Percentiles rank a stretch among this genome's conserved stretches.
Evolutionary conservation across 2,113 vertebrate genomes (phyloP).

Genomic region (Ptilorrhoa leucosticta): DNA sequence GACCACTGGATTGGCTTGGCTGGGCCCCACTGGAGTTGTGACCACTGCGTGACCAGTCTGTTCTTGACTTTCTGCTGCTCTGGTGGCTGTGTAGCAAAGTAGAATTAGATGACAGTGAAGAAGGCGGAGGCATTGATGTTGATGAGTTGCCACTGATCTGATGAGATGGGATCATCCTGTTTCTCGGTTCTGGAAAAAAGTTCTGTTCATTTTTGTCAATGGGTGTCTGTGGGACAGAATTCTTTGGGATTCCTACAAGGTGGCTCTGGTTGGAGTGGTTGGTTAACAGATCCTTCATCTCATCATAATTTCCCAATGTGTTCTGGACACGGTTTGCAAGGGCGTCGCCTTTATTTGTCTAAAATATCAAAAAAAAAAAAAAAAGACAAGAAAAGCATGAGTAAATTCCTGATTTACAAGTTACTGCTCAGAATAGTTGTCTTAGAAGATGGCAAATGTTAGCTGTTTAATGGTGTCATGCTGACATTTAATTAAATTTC

Average conservation of each 20-base stretch:
- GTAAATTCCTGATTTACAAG: slow-evolving; percentile 45
- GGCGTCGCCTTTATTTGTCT: slow-evolving; percentile 96
- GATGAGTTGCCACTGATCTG: slow-evolving; percentile 68
- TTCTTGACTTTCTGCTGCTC: slow-evolving; percentile 81
- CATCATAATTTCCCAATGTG: slow-evolving; percentile 92
- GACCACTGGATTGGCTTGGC: slow-evolving; percentile 66
- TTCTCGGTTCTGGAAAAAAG: slow-evolving; percentile 82
- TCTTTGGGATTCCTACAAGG: slow-evolving; percentile 95
- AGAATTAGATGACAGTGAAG: slow-evolving; percentile 75
- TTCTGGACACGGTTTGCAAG: slow-evolving; percentile 93
- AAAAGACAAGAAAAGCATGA: slow-evolving; percentile 26
- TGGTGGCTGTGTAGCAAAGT: slow-evolving; percentile 73
- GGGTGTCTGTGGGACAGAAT: slow-evolving; percentile 83
- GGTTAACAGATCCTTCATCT: slow-evolving; percentile 94
- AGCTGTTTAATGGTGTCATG: slow-evolving; percentile 54
- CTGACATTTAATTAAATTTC: slow-evolving; percentile 67
- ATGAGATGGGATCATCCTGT: slow-evolving; percentile 72
- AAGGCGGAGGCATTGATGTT: slow-evolving; percentile 69
- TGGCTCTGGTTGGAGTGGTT: slow-evolving; percentile 96
- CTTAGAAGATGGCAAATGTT: slow-evolving; percentile 51
- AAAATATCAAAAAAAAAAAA: slow-evolving; percentile 54
- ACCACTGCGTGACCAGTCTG: slow-evolving; percentile 83
- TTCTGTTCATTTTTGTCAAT: slow-evolving; percentile 79
- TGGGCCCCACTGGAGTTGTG: slow-evolving; percentile 69
- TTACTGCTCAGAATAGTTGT: slow-evolving; percentile 52